Evolutionary conservation across 2,113 vertebrate genomes (phyloP).

Genomic region (Crotalus helleri): DNA sequence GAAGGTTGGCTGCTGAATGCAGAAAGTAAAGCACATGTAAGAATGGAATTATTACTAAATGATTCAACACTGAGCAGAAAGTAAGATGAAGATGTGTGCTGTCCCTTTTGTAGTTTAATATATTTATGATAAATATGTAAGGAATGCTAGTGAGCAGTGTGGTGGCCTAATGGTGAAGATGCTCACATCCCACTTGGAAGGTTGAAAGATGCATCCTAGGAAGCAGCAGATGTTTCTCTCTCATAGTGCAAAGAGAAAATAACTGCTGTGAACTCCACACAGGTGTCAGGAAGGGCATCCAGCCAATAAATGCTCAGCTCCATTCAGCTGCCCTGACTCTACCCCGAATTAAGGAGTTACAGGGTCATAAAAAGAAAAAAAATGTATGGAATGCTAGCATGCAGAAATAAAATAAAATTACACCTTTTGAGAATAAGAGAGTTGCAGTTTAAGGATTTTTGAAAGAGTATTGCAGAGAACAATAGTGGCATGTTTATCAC

Average conservation of each 20-base stretch:
- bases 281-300: background rate
- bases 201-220: background rate
- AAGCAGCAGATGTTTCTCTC: background rate
- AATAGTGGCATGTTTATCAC: background rate
- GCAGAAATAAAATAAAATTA: background rate
- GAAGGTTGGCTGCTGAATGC: background rate
- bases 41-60: background rate
- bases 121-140: background rate
- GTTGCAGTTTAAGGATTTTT: background rate
- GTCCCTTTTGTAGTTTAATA: background rate
- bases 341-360: background rate
- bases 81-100: background rate
- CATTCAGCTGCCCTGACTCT: background rate
- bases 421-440: background rate
- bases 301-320: background rate
- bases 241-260: background rate
- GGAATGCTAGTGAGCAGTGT: background rate
- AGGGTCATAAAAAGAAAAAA: background rate
- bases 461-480: background rate
- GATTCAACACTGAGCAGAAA: background rate
- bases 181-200: too few species aligned
- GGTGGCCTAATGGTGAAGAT: too few species aligned
- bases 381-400: background rate
- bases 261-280: background rate
- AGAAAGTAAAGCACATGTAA: background rate